phyloP scores from a whole-genome alignment of 2,113 vertebrate genomes.

The Channa argus region DNA sequence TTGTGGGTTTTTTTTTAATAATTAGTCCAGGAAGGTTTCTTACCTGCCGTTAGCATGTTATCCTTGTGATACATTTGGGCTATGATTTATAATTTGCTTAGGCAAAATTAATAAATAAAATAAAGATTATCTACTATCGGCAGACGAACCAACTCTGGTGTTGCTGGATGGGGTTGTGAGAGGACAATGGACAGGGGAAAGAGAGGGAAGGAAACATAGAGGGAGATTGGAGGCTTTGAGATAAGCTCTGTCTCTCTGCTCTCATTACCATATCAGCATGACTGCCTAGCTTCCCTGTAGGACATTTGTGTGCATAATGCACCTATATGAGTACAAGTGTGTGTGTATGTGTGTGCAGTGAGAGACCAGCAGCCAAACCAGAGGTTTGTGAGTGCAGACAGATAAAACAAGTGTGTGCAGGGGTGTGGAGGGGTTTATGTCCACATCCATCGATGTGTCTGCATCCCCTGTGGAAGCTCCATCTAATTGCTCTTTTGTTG shows the following conservation, averaged over 20 bases:
- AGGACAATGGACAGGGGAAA: conserved; percentile 32
- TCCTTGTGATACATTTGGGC: conserved; percentile 9
- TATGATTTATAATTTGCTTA: conserved; percentile 20
- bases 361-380: conserved; percentile 8
- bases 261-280: conserved; percentile 71
- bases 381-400: conserved; percentile 20
- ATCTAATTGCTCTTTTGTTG: conserved; percentile 74
- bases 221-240: conserved; percentile 50
- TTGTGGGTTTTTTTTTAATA: conserved; percentile 9
- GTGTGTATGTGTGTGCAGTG: neutral
- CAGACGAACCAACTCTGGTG: conserved; percentile 14
- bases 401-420: conserved; percentile 26
- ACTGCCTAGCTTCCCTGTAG: conserved; percentile 43
- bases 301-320: neutral
- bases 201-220: neutral
- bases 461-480: conserved; percentile 31
- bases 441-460: conserved; percentile 27
- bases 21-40: conserved; percentile 14
- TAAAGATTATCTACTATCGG: conserved; percentile 31
- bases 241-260: conserved; percentile 56
- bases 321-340: neutral
- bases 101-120: conserved; percentile 1
- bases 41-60: conserved; percentile 25
- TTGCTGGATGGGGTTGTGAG: conserved; percentile 36
- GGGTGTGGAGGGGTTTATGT: conserved; percentile 10